phyloP scores from a whole-genome alignment of 2,888 invertebrate genomes.

The Tethea ocularis region DNA sequence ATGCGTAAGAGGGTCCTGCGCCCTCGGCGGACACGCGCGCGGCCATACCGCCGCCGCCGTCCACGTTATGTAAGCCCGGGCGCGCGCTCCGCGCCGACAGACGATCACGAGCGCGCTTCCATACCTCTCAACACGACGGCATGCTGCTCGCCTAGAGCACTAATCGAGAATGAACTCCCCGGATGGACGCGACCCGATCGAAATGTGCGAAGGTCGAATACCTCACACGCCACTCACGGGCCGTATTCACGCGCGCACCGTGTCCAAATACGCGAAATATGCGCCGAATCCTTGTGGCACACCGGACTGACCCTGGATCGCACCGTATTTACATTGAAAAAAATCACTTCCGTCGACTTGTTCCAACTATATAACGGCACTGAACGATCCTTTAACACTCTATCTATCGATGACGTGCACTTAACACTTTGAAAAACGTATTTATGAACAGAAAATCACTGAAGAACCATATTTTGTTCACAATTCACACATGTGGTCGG shows the following conservation, averaged over 20 bases:
- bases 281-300: conserved; percentile 70
- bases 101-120: conserved; percentile 83
- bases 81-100: conserved; percentile 83
- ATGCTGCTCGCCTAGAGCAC: conserved; percentile 76
- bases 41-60: conserved; percentile 82
- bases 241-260: conserved; percentile 48
- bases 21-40: conserved; percentile 80
- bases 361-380: conserved; percentile 69
- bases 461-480: conserved; percentile 80
- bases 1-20: conserved; percentile 88
- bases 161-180: conserved; percentile 63
- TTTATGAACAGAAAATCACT: conserved; percentile 69
- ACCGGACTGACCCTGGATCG: conserved; percentile 78
- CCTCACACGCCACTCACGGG: conserved; percentile 52
- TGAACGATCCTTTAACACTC: conserved; percentile 63
- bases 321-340: conserved; percentile 82
- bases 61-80: conserved; percentile 81
- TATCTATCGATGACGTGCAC: conserved; percentile 60
- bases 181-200: conserved; percentile 58
- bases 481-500: conserved; percentile 86
- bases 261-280: conserved; percentile 60
- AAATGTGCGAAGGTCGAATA: conserved; percentile 66
- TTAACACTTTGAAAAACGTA: conserved; percentile 62
- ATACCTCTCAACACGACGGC: conserved; percentile 79
- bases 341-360: conserved; percentile 78